Evolutionary conservation across 1,140 invertebrate species (phyloP), one percentile per base, ranked within the genome.

Genomic region (Venturia canescens): DNA sequence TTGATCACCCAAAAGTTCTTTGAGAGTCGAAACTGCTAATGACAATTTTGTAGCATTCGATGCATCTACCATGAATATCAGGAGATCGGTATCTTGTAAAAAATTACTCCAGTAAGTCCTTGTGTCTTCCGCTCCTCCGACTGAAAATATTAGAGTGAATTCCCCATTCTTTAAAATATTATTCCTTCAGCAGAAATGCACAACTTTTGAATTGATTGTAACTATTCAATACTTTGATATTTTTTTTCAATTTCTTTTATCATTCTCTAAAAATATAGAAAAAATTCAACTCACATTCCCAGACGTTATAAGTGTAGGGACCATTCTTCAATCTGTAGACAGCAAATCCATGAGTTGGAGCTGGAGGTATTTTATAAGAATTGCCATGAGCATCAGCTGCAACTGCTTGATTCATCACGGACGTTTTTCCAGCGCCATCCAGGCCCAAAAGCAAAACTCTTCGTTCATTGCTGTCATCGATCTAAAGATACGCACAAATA

Each of bases 31-130:
- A 26, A 88, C 87, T 69, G 89, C 88, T 26, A 84, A 26, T n/a
- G 90, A 79, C 66, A 92, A 80, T 82, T 86, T 90, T 71, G 87
- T 83, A 29, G 84, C 72, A 81, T 92, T 88, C 11, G 89, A 82
- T 11, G 92, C 86, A 88, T 93, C 93, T 71, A 93, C 90, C 83
- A 93, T 89, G 87, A 90, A 93, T 16, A 93, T 84, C 38, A 93
- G 82, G 6, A 93, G 83, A 84, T 93, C 91, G 53, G 91, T 92
- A 66, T 93, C 92, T 83, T 92, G 91, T 27, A 93, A 83, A 82
- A 93, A 93, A 78, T 91, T 92, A 26, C 81, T 84, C 92, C 92
- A 93, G 82, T 92, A 90, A 74, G 86, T 87, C 81, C 89, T 86
- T 23, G 88, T 86, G 18, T 87, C 88, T 77, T 90, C 88, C 15